Evolutionary conservation across 2,113 vertebrate genomes (phyloP).

Genomic region (Struthio camelus): DNA sequence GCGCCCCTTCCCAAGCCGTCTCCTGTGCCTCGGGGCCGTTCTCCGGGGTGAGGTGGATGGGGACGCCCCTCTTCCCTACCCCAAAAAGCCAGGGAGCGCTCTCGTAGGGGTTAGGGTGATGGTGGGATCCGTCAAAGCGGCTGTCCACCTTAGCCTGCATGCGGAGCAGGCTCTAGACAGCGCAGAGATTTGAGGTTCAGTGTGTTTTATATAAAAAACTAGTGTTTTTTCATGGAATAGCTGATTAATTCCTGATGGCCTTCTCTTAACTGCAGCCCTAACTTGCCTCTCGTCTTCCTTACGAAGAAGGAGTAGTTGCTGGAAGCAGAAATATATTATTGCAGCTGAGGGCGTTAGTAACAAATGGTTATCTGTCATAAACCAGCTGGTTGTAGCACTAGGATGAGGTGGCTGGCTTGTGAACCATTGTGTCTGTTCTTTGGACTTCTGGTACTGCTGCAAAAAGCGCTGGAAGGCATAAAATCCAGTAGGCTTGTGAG

Average conservation of each 20-base stretch:
- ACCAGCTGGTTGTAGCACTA: background rate
- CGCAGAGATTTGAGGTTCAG: background rate
- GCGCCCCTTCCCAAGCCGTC: background rate
- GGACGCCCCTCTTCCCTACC: background rate
- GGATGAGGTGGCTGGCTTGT: background rate
- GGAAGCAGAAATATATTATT: background rate
- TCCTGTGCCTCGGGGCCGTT: background rate
- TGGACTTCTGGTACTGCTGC: background rate
- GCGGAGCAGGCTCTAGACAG: background rate
- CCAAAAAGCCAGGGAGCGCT: background rate
- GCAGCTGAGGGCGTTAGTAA: background rate
- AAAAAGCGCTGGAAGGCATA: background rate
- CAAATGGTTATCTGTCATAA: background rate
- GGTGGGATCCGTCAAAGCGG: background rate
- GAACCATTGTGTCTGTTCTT: background rate
- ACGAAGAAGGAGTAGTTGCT: background rate
- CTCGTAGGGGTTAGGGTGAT: background rate
- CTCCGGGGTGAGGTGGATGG: background rate
- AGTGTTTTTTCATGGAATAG: background rate
- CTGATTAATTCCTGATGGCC: background rate
- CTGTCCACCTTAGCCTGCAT: rapidly evolving
- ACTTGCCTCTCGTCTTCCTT: background rate
- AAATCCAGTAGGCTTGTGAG: background rate
- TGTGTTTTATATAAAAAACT: background rate
- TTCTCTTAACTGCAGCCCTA: background rate